phyloP scores from a whole-genome alignment of 2,888 invertebrate genomes.

The Nycteola revayana region DNA sequence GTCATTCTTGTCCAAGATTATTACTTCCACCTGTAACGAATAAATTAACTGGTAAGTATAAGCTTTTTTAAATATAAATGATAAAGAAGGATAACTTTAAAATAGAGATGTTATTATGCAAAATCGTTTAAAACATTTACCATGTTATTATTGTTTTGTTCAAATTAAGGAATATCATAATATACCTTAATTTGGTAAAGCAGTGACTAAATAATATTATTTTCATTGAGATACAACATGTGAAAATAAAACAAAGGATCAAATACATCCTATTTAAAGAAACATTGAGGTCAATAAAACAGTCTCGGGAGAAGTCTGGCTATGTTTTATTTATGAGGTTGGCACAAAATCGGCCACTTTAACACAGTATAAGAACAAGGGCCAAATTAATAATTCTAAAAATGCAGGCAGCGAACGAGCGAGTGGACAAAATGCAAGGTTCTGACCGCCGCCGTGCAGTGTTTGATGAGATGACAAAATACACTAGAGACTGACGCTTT shows the following conservation, averaged over 20 bases:
- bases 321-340: conserved; percentile 74
- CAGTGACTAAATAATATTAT: too few relatives aligned
- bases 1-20: conserved; percentile 95
- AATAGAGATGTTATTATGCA: too few relatives aligned
- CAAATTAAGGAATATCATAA: too few relatives aligned
- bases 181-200: too few relatives aligned
- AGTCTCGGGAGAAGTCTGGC: conserved; percentile 44
- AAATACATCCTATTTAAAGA: conserved; percentile 59
- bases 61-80: too few relatives aligned
- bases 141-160: too few relatives aligned
- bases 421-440: conserved; percentile 57
- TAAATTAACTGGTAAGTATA: too few relatives aligned
- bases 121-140: too few relatives aligned
- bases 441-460: conserved; percentile 28
- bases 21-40: conserved; percentile 88
- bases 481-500: conserved; percentile 38
- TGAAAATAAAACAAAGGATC: conserved; percentile 46
- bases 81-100: too few relatives aligned
- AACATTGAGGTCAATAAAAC: conserved; percentile 54
- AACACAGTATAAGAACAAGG: conserved; percentile 71
- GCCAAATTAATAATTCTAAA: conserved; percentile 79
- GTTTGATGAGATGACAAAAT: conserved; percentile 47
- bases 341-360: conserved; percentile 70
- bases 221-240: too few relatives aligned
- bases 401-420: conserved; percentile 64